Conservation (phyloP, 2,888 invertebrate species). For the Polydesmus complanatus region DNA sequence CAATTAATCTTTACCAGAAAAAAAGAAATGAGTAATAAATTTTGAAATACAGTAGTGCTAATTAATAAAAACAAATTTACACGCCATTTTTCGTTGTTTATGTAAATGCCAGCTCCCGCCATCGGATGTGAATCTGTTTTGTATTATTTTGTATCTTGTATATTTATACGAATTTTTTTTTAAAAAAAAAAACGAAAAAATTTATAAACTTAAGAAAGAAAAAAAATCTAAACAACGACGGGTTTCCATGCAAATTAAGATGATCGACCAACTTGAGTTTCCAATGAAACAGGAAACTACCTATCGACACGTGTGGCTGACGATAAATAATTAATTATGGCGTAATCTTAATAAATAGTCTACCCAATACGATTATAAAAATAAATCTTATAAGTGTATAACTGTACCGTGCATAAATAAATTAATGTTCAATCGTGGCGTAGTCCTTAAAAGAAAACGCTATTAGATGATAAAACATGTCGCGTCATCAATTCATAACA, state of each 20-base stretch:
- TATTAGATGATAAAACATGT: neutral
- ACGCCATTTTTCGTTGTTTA: no score
- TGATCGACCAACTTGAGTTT: neutral
- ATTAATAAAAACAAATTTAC: no score
- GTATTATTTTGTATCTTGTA: neutral
- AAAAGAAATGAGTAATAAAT: no score
- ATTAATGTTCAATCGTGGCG: neutral
- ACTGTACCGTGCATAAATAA: neutral
- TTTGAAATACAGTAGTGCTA: no score
- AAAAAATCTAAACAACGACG: neutral
- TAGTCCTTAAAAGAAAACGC: neutral
- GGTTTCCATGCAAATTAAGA: neutral
- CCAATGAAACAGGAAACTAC: no score
- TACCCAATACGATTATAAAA: neutral
- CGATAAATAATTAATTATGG: neutral
- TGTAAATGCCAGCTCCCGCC: no score
- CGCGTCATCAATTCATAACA: neutral
- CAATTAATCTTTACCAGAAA: no score
- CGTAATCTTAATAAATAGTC: neutral
- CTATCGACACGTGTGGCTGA: neutral
- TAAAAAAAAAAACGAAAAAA: no score
- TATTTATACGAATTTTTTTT: no score
- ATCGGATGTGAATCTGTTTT: neutral
- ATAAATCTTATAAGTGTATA: neutral
- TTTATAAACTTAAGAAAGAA: no score